Base-by-base conservation (phyloP, 2,888 invertebrate species). In the Chymomyza caudatula region DNA sequence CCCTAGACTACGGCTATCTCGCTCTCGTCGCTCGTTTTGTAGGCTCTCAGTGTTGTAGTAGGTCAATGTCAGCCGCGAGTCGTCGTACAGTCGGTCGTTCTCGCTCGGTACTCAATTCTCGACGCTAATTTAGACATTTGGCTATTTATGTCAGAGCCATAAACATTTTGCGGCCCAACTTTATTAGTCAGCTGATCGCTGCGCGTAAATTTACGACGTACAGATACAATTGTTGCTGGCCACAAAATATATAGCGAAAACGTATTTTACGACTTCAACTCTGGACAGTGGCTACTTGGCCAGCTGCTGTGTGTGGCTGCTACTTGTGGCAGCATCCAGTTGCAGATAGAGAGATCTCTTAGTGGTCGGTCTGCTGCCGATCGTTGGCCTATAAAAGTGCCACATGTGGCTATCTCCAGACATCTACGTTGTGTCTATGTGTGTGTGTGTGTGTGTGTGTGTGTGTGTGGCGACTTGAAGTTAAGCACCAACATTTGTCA, bases 401-500 rank as follows among this genome's bases (percentile, higher is more conserved):
- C 58, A 47, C 58, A 58, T 58, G 58, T 58, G 58, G 58, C 42
- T 17, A 22, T 37, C 19, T 5, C 8, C 29, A 37, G 29, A 37
- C 29, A 37, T 37, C 29, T 37, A 37, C 29, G 11, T 11, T 8
- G 11, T 11, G 2, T 11, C 2, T 5, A 11, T 25, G 15, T 37
- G 11, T 20, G n/a, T 15, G 8, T 49, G 52, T 43, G 65, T 53
- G 42, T 25, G 44, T 55, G 44, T 56, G 56, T 22, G 13, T 53
- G 62, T 58, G 55, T 54, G 43, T 51, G 20, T 19, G 47, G 19
- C 19, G n/a, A 47, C 47, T 20, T 22, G 13, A 13, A 22, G 53
- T n/a, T 66, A 72, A 67, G 77, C 84, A 73, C 70, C 58, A 57
- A 66, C 84, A 86, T 86, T 84, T 82, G 84, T 85, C 84, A 85